Conservation (phyloP, 2,113 vertebrate genomes). For the Copsychus sechellarum region DNA sequence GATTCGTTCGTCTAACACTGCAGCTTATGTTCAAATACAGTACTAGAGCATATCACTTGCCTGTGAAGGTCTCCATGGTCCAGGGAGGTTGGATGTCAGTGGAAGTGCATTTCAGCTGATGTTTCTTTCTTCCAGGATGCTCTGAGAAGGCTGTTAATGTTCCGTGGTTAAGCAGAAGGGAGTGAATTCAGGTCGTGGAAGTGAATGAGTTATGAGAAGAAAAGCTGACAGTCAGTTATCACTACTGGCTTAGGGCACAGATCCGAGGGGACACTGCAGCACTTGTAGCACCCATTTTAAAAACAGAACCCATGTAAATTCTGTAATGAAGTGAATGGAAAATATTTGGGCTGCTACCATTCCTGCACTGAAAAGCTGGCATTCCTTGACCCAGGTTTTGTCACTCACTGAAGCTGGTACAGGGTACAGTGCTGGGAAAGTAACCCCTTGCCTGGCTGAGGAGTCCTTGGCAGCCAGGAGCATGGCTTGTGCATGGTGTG, state of each 20-base stretch:
- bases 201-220: not conserved
- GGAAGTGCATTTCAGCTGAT: not conserved
- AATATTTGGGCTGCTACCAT: not conserved
- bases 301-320: not conserved
- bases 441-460: not conserved
- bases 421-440: not conserved
- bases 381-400: not conserved
- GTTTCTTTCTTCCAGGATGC: not conserved
- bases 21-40: not conserved
- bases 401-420: not conserved
- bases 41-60: not conserved
- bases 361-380: not conserved
- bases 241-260: not conserved
- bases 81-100: not conserved
- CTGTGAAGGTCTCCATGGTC: not conserved
- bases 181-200: not conserved
- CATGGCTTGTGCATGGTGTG: accelerated
- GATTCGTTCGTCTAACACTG: not conserved
- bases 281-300: not conserved
- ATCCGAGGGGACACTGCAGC: not conserved
- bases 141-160: not conserved
- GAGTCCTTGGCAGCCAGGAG: not conserved
- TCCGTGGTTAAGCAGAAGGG: not conserved
- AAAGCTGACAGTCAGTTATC: not conserved
- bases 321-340: not conserved